Conservation (phyloP, 2,888 invertebrate genomes). For the Protula sp. region DNA sequence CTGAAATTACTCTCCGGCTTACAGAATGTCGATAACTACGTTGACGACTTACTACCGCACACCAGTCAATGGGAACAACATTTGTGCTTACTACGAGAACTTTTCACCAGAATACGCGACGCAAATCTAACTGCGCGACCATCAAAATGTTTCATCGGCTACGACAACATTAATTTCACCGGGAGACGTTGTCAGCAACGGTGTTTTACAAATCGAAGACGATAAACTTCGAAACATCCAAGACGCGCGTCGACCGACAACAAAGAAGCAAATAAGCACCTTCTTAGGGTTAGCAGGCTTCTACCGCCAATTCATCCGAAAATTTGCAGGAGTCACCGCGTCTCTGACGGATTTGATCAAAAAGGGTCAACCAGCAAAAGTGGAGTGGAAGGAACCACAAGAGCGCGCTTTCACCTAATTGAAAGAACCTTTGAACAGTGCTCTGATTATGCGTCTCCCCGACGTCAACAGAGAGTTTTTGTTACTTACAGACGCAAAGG, state of each 20-base stretch:
- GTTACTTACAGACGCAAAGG: too few relatives aligned
- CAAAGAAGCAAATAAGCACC: not conserved
- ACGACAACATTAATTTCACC: not conserved
- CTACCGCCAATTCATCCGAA: not conserved
- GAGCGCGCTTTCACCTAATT: too few relatives aligned
- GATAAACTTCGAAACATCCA: too few relatives aligned
- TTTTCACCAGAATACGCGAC: not conserved
- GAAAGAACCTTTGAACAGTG: too few relatives aligned
- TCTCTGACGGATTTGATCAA: not conserved
- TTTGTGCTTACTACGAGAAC: not conserved
- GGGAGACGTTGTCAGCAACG: not conserved
- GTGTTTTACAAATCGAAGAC: not conserved
- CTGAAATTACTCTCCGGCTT: not conserved
- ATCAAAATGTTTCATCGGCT: not conserved
- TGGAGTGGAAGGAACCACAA: too few relatives aligned
- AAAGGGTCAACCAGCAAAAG: too few relatives aligned
- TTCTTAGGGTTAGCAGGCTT: not conserved
- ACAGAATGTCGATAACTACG: not conserved
- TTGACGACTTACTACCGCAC: not conserved
- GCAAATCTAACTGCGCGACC: not conserved
- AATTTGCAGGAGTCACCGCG: not conserved
- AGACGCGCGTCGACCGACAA: not conserved
- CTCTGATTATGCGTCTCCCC: too few relatives aligned
- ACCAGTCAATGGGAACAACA: not conserved
- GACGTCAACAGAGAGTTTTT: too few relatives aligned